Evolutionary conservation across 2,888 invertebrate genomes (phyloP), one percentile per base, ranked within the genome.

Genomic region (Oithona nana): DNA sequence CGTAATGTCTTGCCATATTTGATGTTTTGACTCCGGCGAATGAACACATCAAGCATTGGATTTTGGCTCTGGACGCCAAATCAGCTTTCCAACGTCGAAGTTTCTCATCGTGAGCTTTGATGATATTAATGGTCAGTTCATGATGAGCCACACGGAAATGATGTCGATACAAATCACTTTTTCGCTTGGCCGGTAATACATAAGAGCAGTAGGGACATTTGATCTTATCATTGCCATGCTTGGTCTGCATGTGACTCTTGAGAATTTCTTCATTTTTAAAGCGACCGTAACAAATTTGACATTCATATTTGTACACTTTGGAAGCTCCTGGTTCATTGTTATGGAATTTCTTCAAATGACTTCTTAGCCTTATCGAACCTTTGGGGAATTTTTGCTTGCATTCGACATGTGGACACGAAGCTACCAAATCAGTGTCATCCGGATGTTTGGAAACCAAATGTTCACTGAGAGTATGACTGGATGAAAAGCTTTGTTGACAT

Each of bases 101-200:
- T n/a, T 50, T 59, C 8, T 48, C 16, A 22, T 59, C 59, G n/a
- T 59, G 24, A 16, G 22, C 24, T 16, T 48, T 29, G n/a, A 31
- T 48, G 2, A 26, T 24, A 8, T 59, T 50, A 16, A 22, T 50
- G 6, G 39, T 39, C 26, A 28, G 50, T 20, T 59, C 59, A 22
- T 48, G 59, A 28, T 59, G 59, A 13, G 24, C 29, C 20, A 22
- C 3, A 24, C 29, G 48, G 49, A 49, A 28, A 28, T 59, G 59
- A 59, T 59, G 29, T 20, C 59, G n/a, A 28, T 59, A 59, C 8
- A 59, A 24, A 50, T 59, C 59, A 49, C 49, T 50, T 50, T 24
- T 39, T 4, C 59, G 3, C 28, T 48, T 20, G 16, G 29, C 11
- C 4, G 59, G 59, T n/a, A 59, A 22, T 22, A 13, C 13, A 24